A percentile compares a stretch with the other conserved stretches of the same genome.
Evolutionary conservation across 2,797 vertebrate species (phyloP).

Genomic region (Sebastes ruberrimus): DNA sequence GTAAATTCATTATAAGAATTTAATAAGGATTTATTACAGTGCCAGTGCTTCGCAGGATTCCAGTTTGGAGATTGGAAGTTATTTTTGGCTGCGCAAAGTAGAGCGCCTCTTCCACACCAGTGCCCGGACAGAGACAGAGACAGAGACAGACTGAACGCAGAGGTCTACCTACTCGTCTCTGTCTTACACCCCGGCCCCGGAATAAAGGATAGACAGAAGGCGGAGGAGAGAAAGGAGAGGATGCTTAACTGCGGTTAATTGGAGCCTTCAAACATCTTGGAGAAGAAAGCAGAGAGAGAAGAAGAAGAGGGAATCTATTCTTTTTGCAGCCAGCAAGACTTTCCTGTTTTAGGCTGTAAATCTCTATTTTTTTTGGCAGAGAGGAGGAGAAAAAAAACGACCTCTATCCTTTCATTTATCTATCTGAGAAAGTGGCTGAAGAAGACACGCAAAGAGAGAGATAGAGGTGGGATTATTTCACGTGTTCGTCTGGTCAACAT

Average conservation of each 20-base stretch:
- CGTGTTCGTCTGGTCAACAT: constrained; percentile 2
- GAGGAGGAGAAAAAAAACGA: constrained; percentile 10
- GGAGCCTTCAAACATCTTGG: constrained; percentile 30
- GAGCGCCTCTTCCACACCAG: constrained; percentile 57
- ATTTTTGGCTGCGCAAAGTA: constrained; percentile 71
- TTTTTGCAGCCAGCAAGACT: constrained; percentile 1
- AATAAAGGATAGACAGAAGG: constrained; percentile 20
- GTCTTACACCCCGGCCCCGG: constrained; percentile 19
- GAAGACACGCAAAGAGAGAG: not conserved
- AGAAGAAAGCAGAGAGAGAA: not conserved
- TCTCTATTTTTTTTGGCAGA: not conserved
- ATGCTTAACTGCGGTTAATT: constrained; percentile 48
- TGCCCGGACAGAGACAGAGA: constrained; percentile 47
- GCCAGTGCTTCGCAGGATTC: constrained; percentile 34
- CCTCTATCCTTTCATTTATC: not conserved
- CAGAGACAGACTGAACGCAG: constrained; percentile 9
- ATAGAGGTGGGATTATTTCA: constrained; percentile 61
- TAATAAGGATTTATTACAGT: constrained; percentile 17
- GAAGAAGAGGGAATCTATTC: not conserved
- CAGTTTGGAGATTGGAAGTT: constrained; percentile 70
- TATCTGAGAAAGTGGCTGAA: not conserved
- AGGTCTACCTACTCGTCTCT: constrained; percentile 31
- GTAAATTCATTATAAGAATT: not conserved
- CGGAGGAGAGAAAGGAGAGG: not conserved
- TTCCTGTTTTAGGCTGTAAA: not conserved